Percentiles rank a stretch among this genome's conserved stretches.
phyloP scores from a whole-genome alignment of 2,113 vertebrate genomes.

The Morone saxatilis region DNA sequence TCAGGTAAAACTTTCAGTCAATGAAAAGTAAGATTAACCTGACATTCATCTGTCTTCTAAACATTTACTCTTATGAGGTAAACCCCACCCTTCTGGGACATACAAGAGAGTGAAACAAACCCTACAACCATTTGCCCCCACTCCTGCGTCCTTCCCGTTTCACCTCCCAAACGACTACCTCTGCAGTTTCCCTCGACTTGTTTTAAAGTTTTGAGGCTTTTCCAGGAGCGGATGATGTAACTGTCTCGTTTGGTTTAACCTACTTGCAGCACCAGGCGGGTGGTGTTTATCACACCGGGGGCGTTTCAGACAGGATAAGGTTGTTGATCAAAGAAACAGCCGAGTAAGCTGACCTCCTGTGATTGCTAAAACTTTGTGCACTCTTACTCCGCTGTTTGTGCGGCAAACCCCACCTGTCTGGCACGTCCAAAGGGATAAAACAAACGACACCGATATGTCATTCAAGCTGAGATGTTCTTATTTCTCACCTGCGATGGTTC shows the following conservation, averaged over 20 bases:
- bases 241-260: slow-evolving; percentile 53
- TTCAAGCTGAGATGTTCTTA: neutral
- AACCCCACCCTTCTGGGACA: slow-evolving; percentile 1
- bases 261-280: slow-evolving; percentile 57
- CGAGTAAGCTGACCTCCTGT: slow-evolving; percentile 15
- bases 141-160: too few relatives aligned
- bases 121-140: too few relatives aligned
- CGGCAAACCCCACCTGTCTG: slow-evolving; percentile 41
- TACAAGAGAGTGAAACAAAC: neutral
- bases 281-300: slow-evolving; percentile 43
- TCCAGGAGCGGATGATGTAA: slow-evolving; percentile 42
- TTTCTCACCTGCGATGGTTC: slow-evolving; percentile 38
- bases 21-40: neutral
- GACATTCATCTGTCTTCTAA: neutral
- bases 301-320: slow-evolving; percentile 24
- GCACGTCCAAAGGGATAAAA: slow-evolving; percentile 30
- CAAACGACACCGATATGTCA: slow-evolving; percentile 71
- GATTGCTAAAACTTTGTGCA: neutral
- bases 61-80: neutral
- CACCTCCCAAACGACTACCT: neutral
- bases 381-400: neutral
- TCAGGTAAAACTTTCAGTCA: neutral
- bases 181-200: slow-evolving; percentile 17
- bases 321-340: slow-evolving; percentile 50
- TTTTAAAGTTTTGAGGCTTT: slow-evolving; percentile 17